A percentile compares a stretch with the other conserved stretches of the same genome.
phyloP scores from a whole-genome alignment of 2,888 invertebrate genomes.

The Caenorhabditis virilis region DNA sequence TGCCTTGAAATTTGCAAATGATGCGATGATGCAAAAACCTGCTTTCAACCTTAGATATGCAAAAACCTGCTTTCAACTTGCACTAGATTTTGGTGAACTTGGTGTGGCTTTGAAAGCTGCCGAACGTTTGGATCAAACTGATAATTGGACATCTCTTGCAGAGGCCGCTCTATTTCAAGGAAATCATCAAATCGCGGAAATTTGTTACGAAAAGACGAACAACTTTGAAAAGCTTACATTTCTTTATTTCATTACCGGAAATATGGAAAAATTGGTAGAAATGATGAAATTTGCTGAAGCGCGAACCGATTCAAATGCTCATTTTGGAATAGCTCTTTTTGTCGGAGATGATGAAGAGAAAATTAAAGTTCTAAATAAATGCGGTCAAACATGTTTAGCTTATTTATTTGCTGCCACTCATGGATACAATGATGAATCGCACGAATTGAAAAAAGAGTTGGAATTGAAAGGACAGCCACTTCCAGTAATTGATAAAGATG shows the following conservation, averaged over 20 bases:
- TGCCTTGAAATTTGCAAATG: slow-evolving; percentile 97
- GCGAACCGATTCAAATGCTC: slow-evolving; percentile 91
- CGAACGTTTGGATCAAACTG: slow-evolving; percentile 87
- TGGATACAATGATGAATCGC: slow-evolving; percentile 82
- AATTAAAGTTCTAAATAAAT: slow-evolving; percentile 78
- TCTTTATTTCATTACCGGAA: slow-evolving; percentile 92
- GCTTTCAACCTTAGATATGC: too few relatives aligned
- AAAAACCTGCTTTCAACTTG: slow-evolving; percentile 85
- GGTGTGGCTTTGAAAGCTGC: slow-evolving; percentile 95
- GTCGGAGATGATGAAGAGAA: slow-evolving; percentile 90
- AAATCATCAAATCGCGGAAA: slow-evolving; percentile 81
- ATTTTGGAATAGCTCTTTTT: slow-evolving; percentile 90
- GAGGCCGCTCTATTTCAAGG: slow-evolving; percentile 88
- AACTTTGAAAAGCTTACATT: slow-evolving; percentile 98
- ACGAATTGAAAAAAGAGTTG: slow-evolving; percentile 73
- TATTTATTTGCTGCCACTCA: slow-evolving; percentile 93
- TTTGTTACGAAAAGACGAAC: slow-evolving; percentile 99
- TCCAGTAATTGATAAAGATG: slow-evolving; percentile 79
- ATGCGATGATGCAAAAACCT: too few relatives aligned
- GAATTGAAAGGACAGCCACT: slow-evolving; percentile 69
- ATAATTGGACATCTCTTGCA: slow-evolving; percentile 93
- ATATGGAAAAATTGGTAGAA: slow-evolving; percentile 91
- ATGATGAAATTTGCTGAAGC: slow-evolving; percentile 99
- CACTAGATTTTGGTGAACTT: slow-evolving; percentile 96
- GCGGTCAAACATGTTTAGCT: slow-evolving; percentile 76